Conservation (phyloP, 2,888 invertebrate species). For the Thecocarcelia acutangulata region DNA sequence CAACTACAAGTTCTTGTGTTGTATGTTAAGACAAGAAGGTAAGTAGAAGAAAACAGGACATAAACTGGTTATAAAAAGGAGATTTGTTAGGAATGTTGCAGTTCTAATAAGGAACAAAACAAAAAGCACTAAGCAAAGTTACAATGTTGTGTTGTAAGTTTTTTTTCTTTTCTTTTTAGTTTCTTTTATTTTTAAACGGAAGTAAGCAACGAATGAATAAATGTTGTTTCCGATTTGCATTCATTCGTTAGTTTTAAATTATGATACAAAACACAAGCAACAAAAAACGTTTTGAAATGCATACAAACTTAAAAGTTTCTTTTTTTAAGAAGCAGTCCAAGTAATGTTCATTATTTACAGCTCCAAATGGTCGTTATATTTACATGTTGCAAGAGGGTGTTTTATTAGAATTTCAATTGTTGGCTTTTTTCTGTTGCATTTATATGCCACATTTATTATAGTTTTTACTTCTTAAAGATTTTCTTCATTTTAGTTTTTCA, state of each 20-base stretch:
- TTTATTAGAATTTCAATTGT: conserved; percentile 50
- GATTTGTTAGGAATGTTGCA: conserved; percentile 43
- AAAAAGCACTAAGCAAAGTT: conserved; percentile 22
- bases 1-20: conserved; percentile 38
- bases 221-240: conserved; percentile 72
- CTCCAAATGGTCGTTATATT: conserved; percentile 17
- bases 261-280: conserved; percentile 55
- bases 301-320: conserved; percentile 22
- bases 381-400: conserved; percentile 52
- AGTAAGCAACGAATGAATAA: conserved; percentile 72
- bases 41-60: conserved; percentile 19
- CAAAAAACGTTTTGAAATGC: conserved; percentile 16
- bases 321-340: conserved; percentile 15
- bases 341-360: conserved; percentile 46
- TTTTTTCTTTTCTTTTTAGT: conserved; percentile 7
- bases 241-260: conserved; percentile 71
- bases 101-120: neutral
- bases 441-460: conserved; percentile 46
- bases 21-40: conserved; percentile 12
- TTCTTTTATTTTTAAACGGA: conserved; percentile 62
- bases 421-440: conserved; percentile 48
- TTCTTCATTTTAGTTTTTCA: conserved; percentile 1
- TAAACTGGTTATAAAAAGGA: conserved; percentile 50
- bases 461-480: conserved; percentile 48
- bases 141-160: conserved; percentile 19